phyloP scores from a whole-genome alignment of 1,140 invertebrate genomes.

The Drosophila ficusphila region DNA sequence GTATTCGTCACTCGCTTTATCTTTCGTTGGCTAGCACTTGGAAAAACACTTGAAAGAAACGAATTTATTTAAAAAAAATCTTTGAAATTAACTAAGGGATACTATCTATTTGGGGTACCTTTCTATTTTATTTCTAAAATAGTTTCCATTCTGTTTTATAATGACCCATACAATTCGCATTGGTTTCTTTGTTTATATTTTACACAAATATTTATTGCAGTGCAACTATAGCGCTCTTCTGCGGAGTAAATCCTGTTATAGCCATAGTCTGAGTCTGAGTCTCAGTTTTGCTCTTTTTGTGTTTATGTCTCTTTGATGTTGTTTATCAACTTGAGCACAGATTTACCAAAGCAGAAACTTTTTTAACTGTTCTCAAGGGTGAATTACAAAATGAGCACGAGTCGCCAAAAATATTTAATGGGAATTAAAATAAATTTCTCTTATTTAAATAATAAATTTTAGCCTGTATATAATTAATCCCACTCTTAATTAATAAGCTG shows the following conservation, averaged over 20 bases:
- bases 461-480: too few species aligned
- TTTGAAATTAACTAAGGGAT: too few species aligned
- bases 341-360: conserved; percentile 20
- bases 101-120: too few species aligned
- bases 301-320: conserved; percentile 34
- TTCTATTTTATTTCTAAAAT: too few species aligned
- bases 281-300: conserved; percentile 19
- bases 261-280: conserved; percentile 11
- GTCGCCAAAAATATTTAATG: not conserved
- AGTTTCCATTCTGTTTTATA: too few species aligned
- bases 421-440: not conserved
- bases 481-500: too few species aligned
- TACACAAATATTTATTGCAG: not conserved
- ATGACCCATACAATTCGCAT: too few species aligned
- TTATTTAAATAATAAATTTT: not conserved
- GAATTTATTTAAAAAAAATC: too few species aligned
- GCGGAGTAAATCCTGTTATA: conserved; percentile 16
- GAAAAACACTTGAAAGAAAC: too few species aligned
- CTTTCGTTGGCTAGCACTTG: not conserved
- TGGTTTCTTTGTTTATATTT: not conserved
- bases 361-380: conserved; percentile 3
- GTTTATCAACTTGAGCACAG: conserved; percentile 33
- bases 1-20: conserved; percentile 30
- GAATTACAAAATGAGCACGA: not conserved
- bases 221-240: conserved; percentile 6